phyloP scores from a whole-genome alignment of 2,888 invertebrate genomes.

The Muscina levida region DNA sequence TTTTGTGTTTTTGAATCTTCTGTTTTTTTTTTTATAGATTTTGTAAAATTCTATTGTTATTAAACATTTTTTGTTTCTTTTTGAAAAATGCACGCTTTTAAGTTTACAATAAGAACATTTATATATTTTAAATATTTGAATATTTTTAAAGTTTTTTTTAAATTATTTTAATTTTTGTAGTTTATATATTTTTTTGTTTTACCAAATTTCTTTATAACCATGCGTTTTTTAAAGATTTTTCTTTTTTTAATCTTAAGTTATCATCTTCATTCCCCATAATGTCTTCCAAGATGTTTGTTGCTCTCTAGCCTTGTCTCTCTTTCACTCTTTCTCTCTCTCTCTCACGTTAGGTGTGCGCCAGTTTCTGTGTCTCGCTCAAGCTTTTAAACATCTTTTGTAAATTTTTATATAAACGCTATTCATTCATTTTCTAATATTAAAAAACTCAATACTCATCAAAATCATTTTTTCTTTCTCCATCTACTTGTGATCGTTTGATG shows the following conservation, averaged over 20 bases:
- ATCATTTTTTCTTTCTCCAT: too few species aligned
- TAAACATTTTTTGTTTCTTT: conserved; percentile 11
- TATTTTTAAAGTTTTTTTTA: too few species aligned
- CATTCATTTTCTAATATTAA: too few species aligned
- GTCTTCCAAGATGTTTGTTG: not conserved
- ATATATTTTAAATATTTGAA: not conserved
- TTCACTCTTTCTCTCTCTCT: not conserved
- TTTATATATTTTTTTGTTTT: too few species aligned
- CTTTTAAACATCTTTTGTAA: too few species aligned
- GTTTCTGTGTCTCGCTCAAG: too few species aligned
- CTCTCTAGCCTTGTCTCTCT: not conserved
- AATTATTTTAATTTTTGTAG: conserved; percentile 10
- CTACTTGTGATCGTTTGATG: too few species aligned
- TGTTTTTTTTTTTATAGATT: not conserved
- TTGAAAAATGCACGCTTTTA: conserved; percentile 49
- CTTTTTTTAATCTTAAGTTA: not conserved
- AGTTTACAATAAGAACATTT: conserved; percentile 19
- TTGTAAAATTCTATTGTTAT: not conserved
- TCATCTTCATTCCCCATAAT: too few species aligned
- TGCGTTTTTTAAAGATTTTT: conserved; percentile 8
- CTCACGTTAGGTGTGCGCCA: too few species aligned
- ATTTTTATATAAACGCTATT: too few species aligned
- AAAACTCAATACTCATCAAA: too few species aligned
- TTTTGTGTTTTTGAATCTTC: too few species aligned
- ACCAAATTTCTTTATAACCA: not conserved